Base-by-base conservation (phyloP, 2,888 invertebrate genomes). In the Idaea aversata region DNA sequence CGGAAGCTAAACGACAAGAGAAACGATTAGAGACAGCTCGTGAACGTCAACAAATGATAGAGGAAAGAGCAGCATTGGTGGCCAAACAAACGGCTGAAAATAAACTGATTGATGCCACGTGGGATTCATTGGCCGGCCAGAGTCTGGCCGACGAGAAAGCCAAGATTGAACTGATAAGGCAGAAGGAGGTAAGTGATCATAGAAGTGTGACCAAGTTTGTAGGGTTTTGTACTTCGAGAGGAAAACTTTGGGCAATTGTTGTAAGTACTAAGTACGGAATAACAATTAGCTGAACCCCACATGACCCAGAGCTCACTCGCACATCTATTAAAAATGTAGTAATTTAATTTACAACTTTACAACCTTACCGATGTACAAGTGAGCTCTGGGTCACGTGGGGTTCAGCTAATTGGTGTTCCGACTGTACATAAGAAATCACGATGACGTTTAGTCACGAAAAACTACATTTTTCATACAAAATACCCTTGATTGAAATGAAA, bases 61-160 rank as follows among this genome's bases (percentile, higher is more conserved):
- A 75, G 3, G 85, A 89, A 13, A 78, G 83, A 0, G 72, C 75
- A 0, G 74, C 76, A 4, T 71, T 64, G 0, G 15, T 81, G 3
- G 81, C 72, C 0, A 79, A 72, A 60, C 72, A 79, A 25, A 59
- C 69, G 0, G 81, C 73, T 0, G 85, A 85, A 0, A 77, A 69
- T 0, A 74, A 80, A 16, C 66, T 81, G 0, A 81, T 90, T 0
- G 13, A 63, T 0, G 80, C 83, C 13, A 85, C 88, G 0, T 91
- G 90, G 91, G 87, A 88, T 73, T 83, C 86, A 0, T 76, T 91
- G 10, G 77, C 86, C 0, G 79, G 75, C 0, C 86, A 87, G 67
- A 83, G 87, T 0, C 36, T 82, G 4, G 80, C 77, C 0, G 83
- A 77, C 0, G 80, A 87, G 15, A 66, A 70, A 36, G 84, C 80